Conservation (phyloP, 35 echinoderm and acorn worm genomes). For the Amphiura filiformis region DNA sequence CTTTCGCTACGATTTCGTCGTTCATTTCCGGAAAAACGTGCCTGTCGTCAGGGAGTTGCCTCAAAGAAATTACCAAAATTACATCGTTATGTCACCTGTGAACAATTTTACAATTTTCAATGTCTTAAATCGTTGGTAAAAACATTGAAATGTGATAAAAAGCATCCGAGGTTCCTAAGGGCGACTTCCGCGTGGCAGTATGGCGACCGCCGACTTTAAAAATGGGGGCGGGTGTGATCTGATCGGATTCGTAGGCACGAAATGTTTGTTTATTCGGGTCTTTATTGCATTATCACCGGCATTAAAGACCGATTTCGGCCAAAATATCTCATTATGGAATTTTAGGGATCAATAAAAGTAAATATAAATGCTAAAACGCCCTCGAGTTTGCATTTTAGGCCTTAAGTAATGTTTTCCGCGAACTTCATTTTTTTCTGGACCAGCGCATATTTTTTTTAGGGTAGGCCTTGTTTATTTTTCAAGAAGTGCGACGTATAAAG, state of each 20-base stretch:
- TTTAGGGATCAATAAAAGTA: too few relatives aligned
- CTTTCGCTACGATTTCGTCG: constrained; percentile 17
- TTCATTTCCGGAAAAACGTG: constrained; percentile 17
- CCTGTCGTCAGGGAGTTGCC: background rate
- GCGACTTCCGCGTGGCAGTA: constrained; percentile 9
- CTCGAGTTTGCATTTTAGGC: too few relatives aligned
- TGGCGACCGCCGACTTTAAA: constrained; percentile 9
- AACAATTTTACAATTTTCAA: background rate
- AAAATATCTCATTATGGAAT: too few relatives aligned
- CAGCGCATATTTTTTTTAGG: too few relatives aligned
- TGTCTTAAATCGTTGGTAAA: background rate
- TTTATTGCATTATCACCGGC: background rate
- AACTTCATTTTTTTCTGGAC: too few relatives aligned
- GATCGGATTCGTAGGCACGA: background rate
- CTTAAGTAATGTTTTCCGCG: too few relatives aligned
- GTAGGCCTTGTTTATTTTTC: too few relatives aligned
- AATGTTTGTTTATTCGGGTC: background rate
- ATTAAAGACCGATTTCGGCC: too few relatives aligned
- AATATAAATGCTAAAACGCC: too few relatives aligned
- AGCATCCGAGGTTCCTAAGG: background rate
- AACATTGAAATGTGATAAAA: background rate
- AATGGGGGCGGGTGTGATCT: constrained; percentile 9
- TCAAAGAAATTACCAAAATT: background rate
- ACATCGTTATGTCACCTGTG: background rate
- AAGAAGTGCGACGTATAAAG: too few relatives aligned